Conservation (phyloP, 2,113 vertebrate species). For the Strix aluco region DNA sequence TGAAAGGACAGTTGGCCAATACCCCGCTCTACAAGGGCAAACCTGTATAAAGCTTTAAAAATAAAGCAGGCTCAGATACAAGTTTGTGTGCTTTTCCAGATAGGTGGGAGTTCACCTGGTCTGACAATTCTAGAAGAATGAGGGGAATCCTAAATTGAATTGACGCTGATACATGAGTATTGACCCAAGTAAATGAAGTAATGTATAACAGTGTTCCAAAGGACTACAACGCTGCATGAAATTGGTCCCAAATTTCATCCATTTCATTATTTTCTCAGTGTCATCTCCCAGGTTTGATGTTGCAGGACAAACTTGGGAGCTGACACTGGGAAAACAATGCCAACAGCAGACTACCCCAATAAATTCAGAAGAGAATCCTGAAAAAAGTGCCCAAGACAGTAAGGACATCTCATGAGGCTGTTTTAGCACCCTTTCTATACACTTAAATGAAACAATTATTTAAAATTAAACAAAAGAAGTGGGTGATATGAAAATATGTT, state of each 20-base stretch:
- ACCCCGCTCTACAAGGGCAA: not conserved
- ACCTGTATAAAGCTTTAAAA: not conserved
- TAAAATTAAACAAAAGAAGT: not conserved
- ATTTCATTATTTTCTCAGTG: not conserved
- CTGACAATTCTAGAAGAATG: not conserved
- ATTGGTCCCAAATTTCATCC: not conserved
- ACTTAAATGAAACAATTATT: not conserved
- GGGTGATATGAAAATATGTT: not conserved
- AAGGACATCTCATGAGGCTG: not conserved
- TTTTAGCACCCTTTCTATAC: not conserved
- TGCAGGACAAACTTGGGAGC: not conserved
- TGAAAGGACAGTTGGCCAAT: not conserved
- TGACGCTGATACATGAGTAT: not conserved
- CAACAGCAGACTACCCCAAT: not conserved
- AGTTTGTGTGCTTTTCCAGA: not conserved
- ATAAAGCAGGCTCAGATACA: not conserved
- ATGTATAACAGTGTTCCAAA: not conserved
- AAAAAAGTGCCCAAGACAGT: not conserved
- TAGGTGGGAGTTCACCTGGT: not conserved
- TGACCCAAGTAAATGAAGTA: not conserved
- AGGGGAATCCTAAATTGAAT: not conserved
- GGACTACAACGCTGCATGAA: not conserved
- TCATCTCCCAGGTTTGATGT: not conserved
- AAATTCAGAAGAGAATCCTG: not conserved
- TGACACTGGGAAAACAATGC: not conserved